Conservation (phyloP, 2,797 vertebrate species). For the Peromyscus melanophrys region DNA sequence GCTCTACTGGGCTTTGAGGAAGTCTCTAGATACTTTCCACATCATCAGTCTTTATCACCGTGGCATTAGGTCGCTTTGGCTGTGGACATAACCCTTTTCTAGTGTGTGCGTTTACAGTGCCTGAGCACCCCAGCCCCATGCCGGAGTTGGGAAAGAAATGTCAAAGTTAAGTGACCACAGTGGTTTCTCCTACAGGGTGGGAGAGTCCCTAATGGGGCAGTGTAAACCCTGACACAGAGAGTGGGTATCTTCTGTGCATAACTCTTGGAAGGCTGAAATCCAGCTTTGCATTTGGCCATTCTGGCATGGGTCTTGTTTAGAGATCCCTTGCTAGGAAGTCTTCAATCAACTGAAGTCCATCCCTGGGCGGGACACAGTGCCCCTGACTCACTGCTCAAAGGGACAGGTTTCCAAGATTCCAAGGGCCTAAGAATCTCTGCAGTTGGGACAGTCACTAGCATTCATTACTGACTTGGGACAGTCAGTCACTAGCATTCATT, state of each 20-base stretch:
- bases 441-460: not conserved
- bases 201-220: too few species aligned
- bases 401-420: not conserved
- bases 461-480: not conserved
- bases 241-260: rapidly evolving
- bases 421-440: rapidly evolving
- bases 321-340: not conserved
- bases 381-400: too few species aligned
- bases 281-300: not conserved
- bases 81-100: not conserved
- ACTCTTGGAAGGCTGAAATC: not conserved
- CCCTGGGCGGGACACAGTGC: not conserved
- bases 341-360: not conserved
- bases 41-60: not conserved
- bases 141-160: not conserved
- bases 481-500: not conserved
- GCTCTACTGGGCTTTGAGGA: too few species aligned
- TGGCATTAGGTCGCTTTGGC: not conserved
- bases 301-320: not conserved
- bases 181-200: not conserved
- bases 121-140: not conserved
- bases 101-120: not conserved
- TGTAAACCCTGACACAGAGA: not conserved
- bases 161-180: not conserved
- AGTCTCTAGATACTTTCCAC: too few species aligned